Conservation (phyloP, 2,797 vertebrate species). For the Discoglossus pictus region DNA sequence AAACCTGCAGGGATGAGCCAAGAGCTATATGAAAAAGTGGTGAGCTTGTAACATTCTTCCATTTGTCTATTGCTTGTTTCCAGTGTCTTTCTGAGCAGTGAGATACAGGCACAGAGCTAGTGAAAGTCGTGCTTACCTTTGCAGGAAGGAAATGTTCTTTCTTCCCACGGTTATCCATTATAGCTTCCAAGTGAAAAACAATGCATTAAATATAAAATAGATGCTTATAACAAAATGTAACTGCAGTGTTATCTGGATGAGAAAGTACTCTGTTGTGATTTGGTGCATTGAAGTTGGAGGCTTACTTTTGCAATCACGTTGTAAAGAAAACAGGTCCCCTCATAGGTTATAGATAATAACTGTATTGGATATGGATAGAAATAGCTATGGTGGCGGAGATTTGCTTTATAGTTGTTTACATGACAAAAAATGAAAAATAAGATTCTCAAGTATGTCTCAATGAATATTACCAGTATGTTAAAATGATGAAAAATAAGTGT, state of each 20-base stretch:
- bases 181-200: constrained; percentile 24
- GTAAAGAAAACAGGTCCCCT: no score
- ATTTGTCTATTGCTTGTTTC: background rate
- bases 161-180: constrained; percentile 10
- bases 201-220: constrained; percentile 9
- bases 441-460: no score
- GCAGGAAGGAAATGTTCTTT: constrained; percentile 13
- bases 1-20: background rate
- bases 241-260: constrained; percentile 1
- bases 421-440: no score
- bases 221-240: constrained; percentile 25
- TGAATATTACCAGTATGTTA: no score
- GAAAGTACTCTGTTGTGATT: background rate
- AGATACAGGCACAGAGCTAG: background rate
- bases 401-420: no score
- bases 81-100: background rate
- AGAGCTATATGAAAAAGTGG: background rate
- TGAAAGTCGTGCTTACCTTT: constrained; percentile 11
- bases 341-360: no score
- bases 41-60: background rate
- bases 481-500: no score
- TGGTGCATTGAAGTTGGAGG: background rate
- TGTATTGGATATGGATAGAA: no score
- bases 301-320: background rate
- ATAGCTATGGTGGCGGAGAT: no score